Conservation (phyloP, 2,888 invertebrate genomes). For the Melinaea menophilus region DNA sequence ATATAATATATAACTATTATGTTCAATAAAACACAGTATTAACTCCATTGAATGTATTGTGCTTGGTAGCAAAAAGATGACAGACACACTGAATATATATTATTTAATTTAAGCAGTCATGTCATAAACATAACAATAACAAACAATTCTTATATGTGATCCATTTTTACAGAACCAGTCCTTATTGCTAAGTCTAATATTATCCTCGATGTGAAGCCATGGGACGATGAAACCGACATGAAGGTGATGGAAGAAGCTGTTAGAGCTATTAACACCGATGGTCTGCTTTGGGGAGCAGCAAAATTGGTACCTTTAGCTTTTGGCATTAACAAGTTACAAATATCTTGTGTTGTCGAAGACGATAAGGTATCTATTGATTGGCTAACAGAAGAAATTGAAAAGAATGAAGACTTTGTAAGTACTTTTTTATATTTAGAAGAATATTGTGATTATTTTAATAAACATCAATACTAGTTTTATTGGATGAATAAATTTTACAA, state of each 20-base stretch:
- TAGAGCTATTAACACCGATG: conserved; percentile 87
- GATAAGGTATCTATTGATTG: conserved; percentile 95
- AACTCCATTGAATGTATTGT: too few relatives aligned
- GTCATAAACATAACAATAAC: too few relatives aligned
- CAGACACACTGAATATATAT: too few relatives aligned
- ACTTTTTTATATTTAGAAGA: conserved; percentile 1
- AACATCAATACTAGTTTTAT: background rate
- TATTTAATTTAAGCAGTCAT: too few relatives aligned
- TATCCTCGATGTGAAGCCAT: conserved; percentile 95
- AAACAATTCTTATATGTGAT: background rate
- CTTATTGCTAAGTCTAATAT: conserved; percentile 97
- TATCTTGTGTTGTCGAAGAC: conserved; percentile 95
- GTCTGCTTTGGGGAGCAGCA: conserved; percentile 95
- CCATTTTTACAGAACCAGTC: conserved; percentile 80
- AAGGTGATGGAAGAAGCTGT: conserved; percentile 88
- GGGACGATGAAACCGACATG: conserved; percentile 97
- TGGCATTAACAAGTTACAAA: conserved; percentile 94
- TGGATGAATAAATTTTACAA: too few relatives aligned
- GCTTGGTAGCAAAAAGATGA: too few relatives aligned
- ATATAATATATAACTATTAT: too few relatives aligned
- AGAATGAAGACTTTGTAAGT: conserved; percentile 88
- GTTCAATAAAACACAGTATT: too few relatives aligned
- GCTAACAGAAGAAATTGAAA: conserved; percentile 91
- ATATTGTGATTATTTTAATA: background rate
- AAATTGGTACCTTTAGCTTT: conserved; percentile 94